Percentiles rank a stretch among this genome's conserved stretches.
These are phyloP conservation scores for Chaetoderma sp. DNA, from an alignment of 2,888 invertebrate species.

Conservation along the genomic window DNA sequence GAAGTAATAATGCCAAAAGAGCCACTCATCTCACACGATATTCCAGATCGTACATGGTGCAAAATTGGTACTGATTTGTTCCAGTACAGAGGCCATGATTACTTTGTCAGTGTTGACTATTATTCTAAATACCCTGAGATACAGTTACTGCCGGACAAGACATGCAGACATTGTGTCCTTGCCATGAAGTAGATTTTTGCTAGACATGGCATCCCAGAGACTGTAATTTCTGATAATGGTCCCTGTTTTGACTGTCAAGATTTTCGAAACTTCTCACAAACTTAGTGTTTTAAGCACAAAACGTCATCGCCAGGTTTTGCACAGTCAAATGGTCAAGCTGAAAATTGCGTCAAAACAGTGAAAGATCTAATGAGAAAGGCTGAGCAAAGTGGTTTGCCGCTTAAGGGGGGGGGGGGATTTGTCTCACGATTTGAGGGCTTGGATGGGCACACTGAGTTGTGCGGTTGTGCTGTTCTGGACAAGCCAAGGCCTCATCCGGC, in stretches of 20 bases:
- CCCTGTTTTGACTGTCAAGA: conserved; percentile 31
- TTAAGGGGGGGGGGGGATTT: too few relatives aligned
- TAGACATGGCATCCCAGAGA: conserved; percentile 35
- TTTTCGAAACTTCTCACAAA: conserved; percentile 28
- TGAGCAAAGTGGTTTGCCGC: conserved; percentile 19
- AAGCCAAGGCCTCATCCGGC: too few relatives aligned
- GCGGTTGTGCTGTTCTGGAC: too few relatives aligned
- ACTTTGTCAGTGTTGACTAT: conserved; percentile 25
- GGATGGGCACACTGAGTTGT: too few relatives aligned
- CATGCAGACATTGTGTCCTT: not conserved
- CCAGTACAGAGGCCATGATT: conserved; percentile 5
- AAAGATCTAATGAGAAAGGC: conserved; percentile 27
- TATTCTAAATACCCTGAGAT: conserved; percentile 21
- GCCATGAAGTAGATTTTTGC: conserved; percentile 31
- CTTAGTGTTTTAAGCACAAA: conserved; percentile 1
- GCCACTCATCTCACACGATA: conserved; percentile 25
- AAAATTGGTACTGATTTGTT: conserved; percentile 24
- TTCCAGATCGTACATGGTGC: conserved; percentile 18
- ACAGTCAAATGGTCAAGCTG: conserved; percentile 40
- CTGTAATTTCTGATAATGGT: conserved; percentile 34
- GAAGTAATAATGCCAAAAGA: conserved; percentile 11
- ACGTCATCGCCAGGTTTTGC: conserved; percentile 34
- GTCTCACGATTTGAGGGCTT: too few relatives aligned
- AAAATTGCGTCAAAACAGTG: conserved; percentile 28
- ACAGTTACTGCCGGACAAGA: not conserved